Evolutionary conservation across 2,888 invertebrate species (phyloP).

Genomic region (Agrotis exclamationis): DNA sequence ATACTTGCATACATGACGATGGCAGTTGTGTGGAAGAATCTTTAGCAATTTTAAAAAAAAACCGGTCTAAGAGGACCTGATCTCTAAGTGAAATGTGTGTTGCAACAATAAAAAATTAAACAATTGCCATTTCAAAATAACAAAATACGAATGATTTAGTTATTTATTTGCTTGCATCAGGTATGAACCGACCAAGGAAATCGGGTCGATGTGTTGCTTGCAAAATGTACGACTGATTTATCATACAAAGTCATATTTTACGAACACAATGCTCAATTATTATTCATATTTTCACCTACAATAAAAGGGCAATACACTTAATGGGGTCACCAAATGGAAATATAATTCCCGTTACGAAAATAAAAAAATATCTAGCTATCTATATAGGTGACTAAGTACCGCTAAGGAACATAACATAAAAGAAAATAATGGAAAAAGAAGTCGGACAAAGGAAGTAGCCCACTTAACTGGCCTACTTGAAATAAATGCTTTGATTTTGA

Average conservation of each 20-base stretch:
- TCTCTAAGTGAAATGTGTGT: slow-evolving; percentile 14
- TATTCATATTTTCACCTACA: slow-evolving; percentile 16
- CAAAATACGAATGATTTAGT: slow-evolving; percentile 42
- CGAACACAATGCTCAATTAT: slow-evolving; percentile 34
- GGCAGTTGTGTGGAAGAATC: slow-evolving; percentile 2
- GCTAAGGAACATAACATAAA: neutral
- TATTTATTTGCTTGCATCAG: slow-evolving; percentile 40
- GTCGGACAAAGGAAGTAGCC: neutral
- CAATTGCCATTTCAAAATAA: slow-evolving; percentile 30
- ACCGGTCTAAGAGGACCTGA: neutral
- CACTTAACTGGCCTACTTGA: too few relatives aligned
- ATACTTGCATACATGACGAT: neutral
- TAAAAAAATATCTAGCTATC: neutral
- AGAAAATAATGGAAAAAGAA: slow-evolving; percentile 7
- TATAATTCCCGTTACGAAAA: too few relatives aligned
- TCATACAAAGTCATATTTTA: slow-evolving; percentile 21
- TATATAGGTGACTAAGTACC: neutral
- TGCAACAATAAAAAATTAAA: slow-evolving; percentile 26
- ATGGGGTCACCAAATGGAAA: neutral
- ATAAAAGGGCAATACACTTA: neutral
- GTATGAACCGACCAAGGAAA: slow-evolving; percentile 19
- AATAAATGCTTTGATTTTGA: too few relatives aligned
- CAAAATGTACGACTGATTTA: slow-evolving; percentile 34
- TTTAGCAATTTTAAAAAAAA: slow-evolving; percentile 8
- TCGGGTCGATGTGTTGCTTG: slow-evolving; percentile 34